Evolutionary conservation across 2,113 vertebrate genomes (phyloP), one percentile per base, ranked within the genome.

Genomic region (Eulacestoma nigropectus): DNA sequence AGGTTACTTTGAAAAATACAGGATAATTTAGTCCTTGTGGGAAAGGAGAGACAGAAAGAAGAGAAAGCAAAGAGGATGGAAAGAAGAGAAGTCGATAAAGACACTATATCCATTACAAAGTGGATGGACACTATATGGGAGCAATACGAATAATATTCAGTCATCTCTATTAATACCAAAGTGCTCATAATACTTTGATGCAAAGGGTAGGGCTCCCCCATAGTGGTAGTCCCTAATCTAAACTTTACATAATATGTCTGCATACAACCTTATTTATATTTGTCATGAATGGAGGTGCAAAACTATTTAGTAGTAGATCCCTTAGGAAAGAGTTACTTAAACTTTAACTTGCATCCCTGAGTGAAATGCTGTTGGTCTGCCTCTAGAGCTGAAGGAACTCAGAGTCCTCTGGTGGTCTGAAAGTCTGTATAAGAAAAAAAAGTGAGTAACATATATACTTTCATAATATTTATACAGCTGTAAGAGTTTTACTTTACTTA

Each of bases 401-500:
- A 9, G 41, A 75, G 74, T 91, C 81, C 46, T 75, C 42, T 81
- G 90, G 73, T 73, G 68, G 89, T 84, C 86, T 90, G 76, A 88
- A 86, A 84, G n/a, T 35, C 85, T 33, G 10, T 30, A 39, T 37
- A 74, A 90, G 41, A 20, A 35, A 72, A 63, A 81, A 76, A 87
- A 27, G 16, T 30, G 16, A 86, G 88, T 90, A 92, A 76, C 44
- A 47, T n/a, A 60, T 13, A 94, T 68, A 73, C 85, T 94, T 86
- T 7, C 80, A 88, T 84, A 95, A 96, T 96, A 95, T 97, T 97
- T 96, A 69, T 57, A 87, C 95, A 97, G 96, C 90, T 97, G 95
- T 64, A 82, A 39, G n/a, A 75, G 22, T 87, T 94, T 92, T 89
- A 92, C 53, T 94, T 93, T 49, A 77, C 68, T 93, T 90, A 65